phyloP scores from a whole-genome alignment of 2,113 vertebrate species.

The Aptenodytes patagonicus region DNA sequence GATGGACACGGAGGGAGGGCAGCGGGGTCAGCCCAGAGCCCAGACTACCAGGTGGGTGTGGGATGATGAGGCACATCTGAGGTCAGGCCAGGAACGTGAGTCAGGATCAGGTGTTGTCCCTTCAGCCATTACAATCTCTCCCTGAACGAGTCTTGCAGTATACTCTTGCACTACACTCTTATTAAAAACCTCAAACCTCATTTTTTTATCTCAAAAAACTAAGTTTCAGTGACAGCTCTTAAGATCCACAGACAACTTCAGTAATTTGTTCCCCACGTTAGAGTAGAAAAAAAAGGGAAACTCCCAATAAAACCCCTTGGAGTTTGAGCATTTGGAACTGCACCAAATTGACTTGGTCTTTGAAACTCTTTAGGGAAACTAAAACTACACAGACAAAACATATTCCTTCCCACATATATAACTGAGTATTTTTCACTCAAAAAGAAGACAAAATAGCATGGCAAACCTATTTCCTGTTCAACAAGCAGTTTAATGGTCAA shows the following conservation, averaged over 20 bases:
- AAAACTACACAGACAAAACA: not conserved
- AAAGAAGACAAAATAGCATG: not conserved
- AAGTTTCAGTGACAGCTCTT: not conserved
- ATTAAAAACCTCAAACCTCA: not conserved
- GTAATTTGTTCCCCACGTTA: not conserved
- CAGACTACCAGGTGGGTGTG: not conserved
- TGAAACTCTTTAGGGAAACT: not conserved
- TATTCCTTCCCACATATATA: not conserved
- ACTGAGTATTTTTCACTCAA: not conserved
- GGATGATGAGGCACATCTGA: fast-evolving
- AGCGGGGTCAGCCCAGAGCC: fast-evolving
- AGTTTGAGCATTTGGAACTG: not conserved
- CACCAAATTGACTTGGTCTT: not conserved
- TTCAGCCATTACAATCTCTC: not conserved
- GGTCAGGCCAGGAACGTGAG: not conserved
- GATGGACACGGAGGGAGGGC: not conserved
- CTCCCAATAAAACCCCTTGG: not conserved
- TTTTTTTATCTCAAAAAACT: not conserved
- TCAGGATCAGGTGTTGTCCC: not conserved
- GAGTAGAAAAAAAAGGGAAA: not conserved
- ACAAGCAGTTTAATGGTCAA: not conserved
- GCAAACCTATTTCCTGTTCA: not conserved
- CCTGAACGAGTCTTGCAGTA: not conserved
- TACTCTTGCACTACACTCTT: not conserved
- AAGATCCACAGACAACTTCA: not conserved